These are phyloP conservation scores for Himalopsyche tibetana DNA, from an alignment of 2,888 invertebrate genomes.

Conservation along the genomic window DNA sequence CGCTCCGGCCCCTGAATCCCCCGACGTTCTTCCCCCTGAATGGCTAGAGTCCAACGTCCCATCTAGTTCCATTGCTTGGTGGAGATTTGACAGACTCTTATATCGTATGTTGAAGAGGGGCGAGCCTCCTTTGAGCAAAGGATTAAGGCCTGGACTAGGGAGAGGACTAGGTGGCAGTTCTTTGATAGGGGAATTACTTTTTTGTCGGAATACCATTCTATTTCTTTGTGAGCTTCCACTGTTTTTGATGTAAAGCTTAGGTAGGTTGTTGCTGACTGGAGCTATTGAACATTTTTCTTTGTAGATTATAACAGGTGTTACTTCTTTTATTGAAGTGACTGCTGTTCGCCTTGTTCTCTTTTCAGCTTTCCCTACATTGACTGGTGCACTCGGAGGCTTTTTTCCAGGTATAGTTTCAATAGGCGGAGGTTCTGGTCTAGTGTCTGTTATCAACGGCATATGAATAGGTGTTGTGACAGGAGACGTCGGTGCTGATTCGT, in stretches of 20 bases:
- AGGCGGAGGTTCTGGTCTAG: conserved; percentile 92
- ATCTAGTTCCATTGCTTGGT: conserved; percentile 85
- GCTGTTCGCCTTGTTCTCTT: conserved; percentile 85
- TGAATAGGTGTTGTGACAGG: conserved; percentile 77
- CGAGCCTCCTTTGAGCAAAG: conserved; percentile 82
- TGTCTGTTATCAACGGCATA: conserved; percentile 77
- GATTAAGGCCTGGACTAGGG: conserved; percentile 74
- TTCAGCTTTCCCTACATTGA: conserved; percentile 78
- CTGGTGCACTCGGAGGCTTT: conserved; percentile 77
- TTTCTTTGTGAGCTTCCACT: conserved; percentile 80
- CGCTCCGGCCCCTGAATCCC: conserved; percentile 86
- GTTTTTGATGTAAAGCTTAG: conserved; percentile 89
- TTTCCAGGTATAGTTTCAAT: conserved; percentile 94
- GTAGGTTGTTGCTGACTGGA: conserved; percentile 77
- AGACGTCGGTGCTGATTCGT: conserved; percentile 78
- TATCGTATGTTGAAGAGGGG: conserved; percentile 86
- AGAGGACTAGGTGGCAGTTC: conserved; percentile 81
- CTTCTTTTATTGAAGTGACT: conserved; percentile 76
- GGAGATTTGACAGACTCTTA: conserved; percentile 83
- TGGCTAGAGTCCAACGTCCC: conserved; percentile 94
- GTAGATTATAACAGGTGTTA: conserved; percentile 75
- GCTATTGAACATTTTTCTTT: conserved; percentile 79
- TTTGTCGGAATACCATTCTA: conserved; percentile 82
- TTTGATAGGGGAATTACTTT: conserved; percentile 84
- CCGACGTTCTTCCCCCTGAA: conserved; percentile 90